Conservation (phyloP, 2,797 vertebrate species). For the Bradypodion pumilum region DNA sequence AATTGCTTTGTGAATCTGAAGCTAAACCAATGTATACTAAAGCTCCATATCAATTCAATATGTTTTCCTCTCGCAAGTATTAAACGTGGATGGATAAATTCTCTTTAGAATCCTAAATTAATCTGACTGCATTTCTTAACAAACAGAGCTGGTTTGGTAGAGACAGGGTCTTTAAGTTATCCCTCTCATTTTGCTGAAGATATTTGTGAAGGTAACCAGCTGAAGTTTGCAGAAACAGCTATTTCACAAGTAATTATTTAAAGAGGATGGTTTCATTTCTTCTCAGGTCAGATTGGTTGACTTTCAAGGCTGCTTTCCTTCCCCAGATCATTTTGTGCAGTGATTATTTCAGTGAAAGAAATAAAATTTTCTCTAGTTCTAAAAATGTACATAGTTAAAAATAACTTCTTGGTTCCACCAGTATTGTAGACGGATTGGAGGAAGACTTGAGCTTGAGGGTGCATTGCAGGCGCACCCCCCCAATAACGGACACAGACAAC, state of each 20-base stretch:
- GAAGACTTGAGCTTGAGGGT: no score
- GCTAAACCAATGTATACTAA: constrained; percentile 71
- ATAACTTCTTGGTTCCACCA: no score
- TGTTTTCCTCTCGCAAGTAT: constrained; percentile 42
- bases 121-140: constrained; percentile 25
- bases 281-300: not conserved
- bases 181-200: not conserved
- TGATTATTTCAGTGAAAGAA: not conserved
- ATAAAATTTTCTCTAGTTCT: not conserved
- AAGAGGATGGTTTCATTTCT: not conserved
- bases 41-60: constrained; percentile 55
- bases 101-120: constrained; percentile 20
- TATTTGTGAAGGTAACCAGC: not conserved
- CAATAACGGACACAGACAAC: no score
- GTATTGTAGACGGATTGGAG: no score
- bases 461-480: no score
- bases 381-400: not conserved
- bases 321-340: not conserved
- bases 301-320: not conserved
- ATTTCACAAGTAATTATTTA: constrained; percentile 13
- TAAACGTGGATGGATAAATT: constrained; percentile 47
- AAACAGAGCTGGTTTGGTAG: constrained; percentile 2
- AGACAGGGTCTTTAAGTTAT: constrained; percentile 4
- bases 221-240: constrained; percentile 4
- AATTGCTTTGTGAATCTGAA: constrained; percentile 75